phyloP scores from a whole-genome alignment of 1,140 invertebrate genomes.

The Drosophila suzukii region DNA sequence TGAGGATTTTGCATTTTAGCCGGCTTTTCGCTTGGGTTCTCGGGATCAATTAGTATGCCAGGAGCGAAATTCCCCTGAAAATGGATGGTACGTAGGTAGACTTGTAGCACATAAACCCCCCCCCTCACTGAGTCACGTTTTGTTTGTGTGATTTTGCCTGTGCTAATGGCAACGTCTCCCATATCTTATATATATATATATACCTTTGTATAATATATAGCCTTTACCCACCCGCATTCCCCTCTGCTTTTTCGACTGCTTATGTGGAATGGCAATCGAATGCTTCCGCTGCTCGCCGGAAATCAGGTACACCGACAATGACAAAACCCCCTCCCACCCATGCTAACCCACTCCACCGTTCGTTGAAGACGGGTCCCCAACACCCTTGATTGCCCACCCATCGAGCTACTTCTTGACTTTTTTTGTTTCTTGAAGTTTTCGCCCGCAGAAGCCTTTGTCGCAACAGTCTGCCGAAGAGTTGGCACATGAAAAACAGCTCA shows the following conservation, averaged over 20 bases:
- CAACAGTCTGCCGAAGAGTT: slow-evolving; percentile 32
- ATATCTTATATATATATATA: slow-evolving; percentile 8
- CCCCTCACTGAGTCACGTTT: slow-evolving; percentile 35
- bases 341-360: slow-evolving; percentile 1
- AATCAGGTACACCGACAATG: slow-evolving; percentile 70
- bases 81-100: neutral
- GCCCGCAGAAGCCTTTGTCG: slow-evolving; percentile 35
- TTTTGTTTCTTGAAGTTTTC: slow-evolving; percentile 18
- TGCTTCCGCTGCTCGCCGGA: slow-evolving; percentile 77
- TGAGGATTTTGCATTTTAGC: slow-evolving; percentile 64
- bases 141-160: slow-evolving; percentile 26
- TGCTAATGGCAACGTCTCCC: slow-evolving; percentile 38
- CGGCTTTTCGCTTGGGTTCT: neutral
- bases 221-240: neutral
- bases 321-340: slow-evolving; percentile 4
- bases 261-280: slow-evolving; percentile 67
- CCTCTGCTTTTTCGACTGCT: slow-evolving; percentile 16
- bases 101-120: slow-evolving; percentile 11
- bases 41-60: slow-evolving; percentile 59
- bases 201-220: slow-evolving; percentile 1
- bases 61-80: slow-evolving; percentile 33
- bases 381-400: slow-evolving; percentile 17
- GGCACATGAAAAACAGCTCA: slow-evolving; percentile 10
- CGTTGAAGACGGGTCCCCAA: neutral
- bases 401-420: slow-evolving; percentile 17